A percentile compares a stretch with the other conserved stretches of the same genome.
Conservation (phyloP, 2,797 vertebrate genomes). For the Lacerta bilineata region DNA sequence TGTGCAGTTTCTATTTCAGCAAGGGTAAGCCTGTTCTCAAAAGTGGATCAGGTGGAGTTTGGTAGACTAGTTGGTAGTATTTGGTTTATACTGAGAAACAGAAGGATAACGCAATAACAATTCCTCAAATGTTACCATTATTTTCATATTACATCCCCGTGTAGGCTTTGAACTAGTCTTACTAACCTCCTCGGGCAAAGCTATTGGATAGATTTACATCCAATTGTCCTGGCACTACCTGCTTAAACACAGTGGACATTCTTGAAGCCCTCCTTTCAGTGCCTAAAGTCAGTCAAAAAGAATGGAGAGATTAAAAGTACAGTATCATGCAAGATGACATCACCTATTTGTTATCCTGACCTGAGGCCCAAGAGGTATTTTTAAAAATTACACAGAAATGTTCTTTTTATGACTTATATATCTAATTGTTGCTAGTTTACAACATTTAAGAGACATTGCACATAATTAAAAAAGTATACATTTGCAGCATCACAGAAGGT, state of each 20-base stretch:
- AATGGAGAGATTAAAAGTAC: constrained; percentile 76
- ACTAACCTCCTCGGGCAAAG: constrained; percentile 97
- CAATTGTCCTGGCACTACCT: constrained; percentile 96
- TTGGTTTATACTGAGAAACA: constrained; percentile 19
- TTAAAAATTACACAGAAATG: constrained; percentile 60
- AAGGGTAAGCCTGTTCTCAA: background rate
- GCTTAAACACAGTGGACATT: constrained; percentile 89
- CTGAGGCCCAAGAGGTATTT: background rate
- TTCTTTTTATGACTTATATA: constrained; percentile 67
- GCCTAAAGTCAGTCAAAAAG: constrained; percentile 86
- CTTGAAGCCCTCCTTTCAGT: constrained; percentile 93
- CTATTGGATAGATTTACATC: constrained; percentile 96
- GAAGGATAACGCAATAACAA: constrained; percentile 3
- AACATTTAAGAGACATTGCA: constrained; percentile 67
- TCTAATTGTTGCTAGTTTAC: constrained; percentile 74
- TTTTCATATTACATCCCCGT: constrained; percentile 65
- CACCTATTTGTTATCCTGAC: constrained; percentile 62
- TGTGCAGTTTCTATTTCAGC: background rate
- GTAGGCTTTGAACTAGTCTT: constrained; percentile 83
- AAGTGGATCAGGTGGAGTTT: background rate
- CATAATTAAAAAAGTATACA: constrained; percentile 63
- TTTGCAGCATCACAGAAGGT: constrained; percentile 76
- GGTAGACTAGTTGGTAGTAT: background rate
- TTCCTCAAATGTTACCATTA: background rate
- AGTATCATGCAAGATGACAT: constrained; percentile 75